Evolutionary conservation across 2,888 invertebrate genomes (phyloP).

Genomic region (Diarsia rubi): DNA sequence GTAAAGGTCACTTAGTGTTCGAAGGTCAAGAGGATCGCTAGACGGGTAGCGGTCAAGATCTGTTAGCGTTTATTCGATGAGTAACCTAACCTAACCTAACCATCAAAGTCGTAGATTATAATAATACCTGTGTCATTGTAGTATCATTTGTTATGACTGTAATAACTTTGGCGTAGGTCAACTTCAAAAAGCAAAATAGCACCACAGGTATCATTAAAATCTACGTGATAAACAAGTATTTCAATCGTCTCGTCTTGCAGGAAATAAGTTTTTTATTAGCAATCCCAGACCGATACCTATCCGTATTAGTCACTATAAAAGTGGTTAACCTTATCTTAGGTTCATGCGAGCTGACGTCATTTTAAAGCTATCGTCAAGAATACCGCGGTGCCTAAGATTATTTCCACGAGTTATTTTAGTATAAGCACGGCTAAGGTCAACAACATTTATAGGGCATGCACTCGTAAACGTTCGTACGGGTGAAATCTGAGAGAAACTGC

Average conservation of each 20-base stretch:
- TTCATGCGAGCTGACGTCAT: slow-evolving; percentile 62
- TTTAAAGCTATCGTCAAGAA: slow-evolving; percentile 56
- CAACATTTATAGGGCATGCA: slow-evolving; percentile 66
- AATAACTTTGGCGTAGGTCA: slow-evolving; percentile 22
- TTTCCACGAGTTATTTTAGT: slow-evolving; percentile 64
- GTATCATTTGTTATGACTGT: slow-evolving; percentile 1
- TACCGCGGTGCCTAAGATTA: slow-evolving; percentile 47
- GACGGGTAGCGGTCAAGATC: slow-evolving; percentile 28
- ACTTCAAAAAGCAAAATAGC: background rate
- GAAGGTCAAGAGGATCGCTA: slow-evolving; percentile 21
- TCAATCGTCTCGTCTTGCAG: slow-evolving; percentile 19
- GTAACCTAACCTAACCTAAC: too few species aligned
- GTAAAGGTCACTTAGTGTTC: slow-evolving; percentile 16
- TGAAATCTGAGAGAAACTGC: slow-evolving; percentile 69
- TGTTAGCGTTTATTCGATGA: slow-evolving; percentile 16
- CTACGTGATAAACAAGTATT: slow-evolving; percentile 1
- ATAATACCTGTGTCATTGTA: background rate
- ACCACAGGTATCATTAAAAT: slow-evolving; percentile 15
- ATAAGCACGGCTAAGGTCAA: slow-evolving; percentile 65
- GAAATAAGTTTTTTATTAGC: slow-evolving; percentile 36
- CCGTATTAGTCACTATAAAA: slow-evolving; percentile 67
- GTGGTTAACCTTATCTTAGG: slow-evolving; percentile 69
- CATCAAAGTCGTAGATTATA: background rate
- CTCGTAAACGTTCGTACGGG: slow-evolving; percentile 58
- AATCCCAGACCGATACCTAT: slow-evolving; percentile 44